Conservation (phyloP, 2,797 vertebrate species). For the Mallotus villosus region DNA sequence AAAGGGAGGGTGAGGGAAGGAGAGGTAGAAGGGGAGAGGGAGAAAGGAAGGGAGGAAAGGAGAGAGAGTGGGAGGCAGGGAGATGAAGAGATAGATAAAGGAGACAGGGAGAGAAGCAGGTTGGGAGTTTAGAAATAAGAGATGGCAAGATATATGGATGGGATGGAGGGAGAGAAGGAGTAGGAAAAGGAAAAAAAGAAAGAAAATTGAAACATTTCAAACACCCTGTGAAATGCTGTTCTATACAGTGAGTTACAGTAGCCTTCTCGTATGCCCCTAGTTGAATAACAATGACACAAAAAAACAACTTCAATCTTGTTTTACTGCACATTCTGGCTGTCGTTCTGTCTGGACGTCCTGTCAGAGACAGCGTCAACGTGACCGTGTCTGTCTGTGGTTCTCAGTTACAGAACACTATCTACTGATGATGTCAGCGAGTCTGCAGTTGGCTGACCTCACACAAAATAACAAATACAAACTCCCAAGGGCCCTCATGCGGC, state of each 20-base stretch:
- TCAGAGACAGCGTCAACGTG: too few relatives aligned
- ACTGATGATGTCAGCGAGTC: neutral
- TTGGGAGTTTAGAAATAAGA: slow-evolving; percentile 28
- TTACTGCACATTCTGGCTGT: too few relatives aligned
- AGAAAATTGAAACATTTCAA: neutral
- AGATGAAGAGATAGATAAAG: slow-evolving; percentile 35
- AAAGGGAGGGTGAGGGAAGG: slow-evolving; percentile 36
- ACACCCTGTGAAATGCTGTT: neutral
- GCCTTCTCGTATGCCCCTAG: neutral
- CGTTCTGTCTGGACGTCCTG: too few relatives aligned
- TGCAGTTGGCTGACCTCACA: neutral
- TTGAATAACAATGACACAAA: neutral
- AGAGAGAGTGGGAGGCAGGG: slow-evolving; percentile 38
- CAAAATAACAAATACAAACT: neutral
- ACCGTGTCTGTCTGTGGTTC: too few relatives aligned
- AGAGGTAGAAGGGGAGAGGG: slow-evolving; percentile 33
- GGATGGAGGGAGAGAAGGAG: slow-evolving; percentile 37
- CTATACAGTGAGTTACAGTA: too few relatives aligned
- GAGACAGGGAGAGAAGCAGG: slow-evolving; percentile 30
- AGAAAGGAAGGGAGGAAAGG: slow-evolving; percentile 35
- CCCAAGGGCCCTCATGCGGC: neutral
- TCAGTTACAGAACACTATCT: neutral
- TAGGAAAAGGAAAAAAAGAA: slow-evolving; percentile 18
- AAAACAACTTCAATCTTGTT: neutral
- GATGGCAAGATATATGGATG: too few relatives aligned